Base-by-base conservation (phyloP, 2,797 vertebrate species). In the Brachymystax lenok region DNA sequence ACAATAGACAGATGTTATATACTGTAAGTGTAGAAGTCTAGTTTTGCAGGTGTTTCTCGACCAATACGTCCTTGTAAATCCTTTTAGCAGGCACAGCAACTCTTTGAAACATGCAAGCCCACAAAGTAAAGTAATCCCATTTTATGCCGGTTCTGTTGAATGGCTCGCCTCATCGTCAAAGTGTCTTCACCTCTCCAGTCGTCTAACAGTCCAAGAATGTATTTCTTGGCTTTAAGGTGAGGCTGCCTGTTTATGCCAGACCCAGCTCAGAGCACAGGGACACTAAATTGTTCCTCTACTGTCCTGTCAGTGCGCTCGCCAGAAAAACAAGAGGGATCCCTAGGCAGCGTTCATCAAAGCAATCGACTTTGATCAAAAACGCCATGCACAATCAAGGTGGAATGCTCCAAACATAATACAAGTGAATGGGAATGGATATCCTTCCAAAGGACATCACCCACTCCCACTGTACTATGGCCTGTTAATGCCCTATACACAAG, bases 261-360 rank as follows among this genome's bases (percentile, higher is more conserved):
- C 91, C 86, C 85, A 85, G 73, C 80, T 85, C 79, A 83, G 81
- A 77, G 81, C 81, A 70, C 80, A 74, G 86, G 86, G 91, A 92
- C 90, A 92, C 88, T 86, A 87, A 91, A 92, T 94, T 89, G 92
- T 92, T 94, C 83, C 83, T 88, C 89, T 87, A 92, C 93, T 93
- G 92, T 93, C 92, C 92, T 94, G 93, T 95, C 93, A 94, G 92
- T 80, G 88, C 67, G 67, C 89, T 92, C 88, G 90, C 92, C 93
- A 94, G 92, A 85, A 81, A 90, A 91, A 92, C 91, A 88, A 88
- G 91, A 91, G 90, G 90, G 88, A 92, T 90, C 90, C 92, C 89
- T 93, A 95, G 94, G 94, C 94, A 94, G 92, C 81, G 73, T 85
- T 67, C 89, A 94, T 94, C 93, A 94, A 95, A 93, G 92, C 91